Conservation (phyloP, 2,888 invertebrate genomes). For the Oligia latruncula region DNA sequence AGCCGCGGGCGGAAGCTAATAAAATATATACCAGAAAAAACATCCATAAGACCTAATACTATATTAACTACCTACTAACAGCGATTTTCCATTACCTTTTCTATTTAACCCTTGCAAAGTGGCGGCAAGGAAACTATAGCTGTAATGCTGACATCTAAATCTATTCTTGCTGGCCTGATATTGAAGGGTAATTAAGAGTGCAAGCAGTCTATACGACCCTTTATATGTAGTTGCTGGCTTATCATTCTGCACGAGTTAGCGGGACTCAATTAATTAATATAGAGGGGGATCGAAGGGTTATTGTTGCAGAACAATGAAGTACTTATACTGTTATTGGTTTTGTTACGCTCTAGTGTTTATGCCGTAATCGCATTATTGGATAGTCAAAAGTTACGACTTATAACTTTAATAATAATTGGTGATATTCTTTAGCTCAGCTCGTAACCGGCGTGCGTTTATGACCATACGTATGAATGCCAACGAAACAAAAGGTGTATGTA, state of each 20-base stretch:
- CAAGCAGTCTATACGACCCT: slow-evolving; percentile 17
- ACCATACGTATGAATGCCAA: not conserved
- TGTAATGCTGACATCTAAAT: slow-evolving; percentile 17
- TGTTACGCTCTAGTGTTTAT: not conserved
- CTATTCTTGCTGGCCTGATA: slow-evolving; percentile 36
- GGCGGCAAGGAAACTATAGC: slow-evolving; percentile 3
- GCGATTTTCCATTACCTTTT: slow-evolving; percentile 1
- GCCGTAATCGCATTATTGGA: not conserved
- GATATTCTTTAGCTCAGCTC: not conserved
- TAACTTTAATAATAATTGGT: not conserved
- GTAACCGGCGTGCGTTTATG: not conserved
- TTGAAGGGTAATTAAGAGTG: slow-evolving; percentile 54
- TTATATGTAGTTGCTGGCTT: slow-evolving; percentile 18
- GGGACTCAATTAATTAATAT: slow-evolving; percentile 36
- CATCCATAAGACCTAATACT: not conserved
- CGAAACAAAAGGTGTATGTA: not conserved
- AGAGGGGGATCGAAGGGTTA: slow-evolving; percentile 18
- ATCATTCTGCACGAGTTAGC: slow-evolving; percentile 23
- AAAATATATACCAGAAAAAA: not conserved
- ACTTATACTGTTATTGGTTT: not conserved
- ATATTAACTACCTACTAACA: not conserved
- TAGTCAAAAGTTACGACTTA: not conserved
- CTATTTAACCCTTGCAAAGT: not conserved
- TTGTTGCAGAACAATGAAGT: slow-evolving; percentile 13
- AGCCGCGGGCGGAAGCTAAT: not conserved